Evolutionary conservation across 2,888 invertebrate species (phyloP).

Genomic region (Brachypalpus laphriformis): DNA sequence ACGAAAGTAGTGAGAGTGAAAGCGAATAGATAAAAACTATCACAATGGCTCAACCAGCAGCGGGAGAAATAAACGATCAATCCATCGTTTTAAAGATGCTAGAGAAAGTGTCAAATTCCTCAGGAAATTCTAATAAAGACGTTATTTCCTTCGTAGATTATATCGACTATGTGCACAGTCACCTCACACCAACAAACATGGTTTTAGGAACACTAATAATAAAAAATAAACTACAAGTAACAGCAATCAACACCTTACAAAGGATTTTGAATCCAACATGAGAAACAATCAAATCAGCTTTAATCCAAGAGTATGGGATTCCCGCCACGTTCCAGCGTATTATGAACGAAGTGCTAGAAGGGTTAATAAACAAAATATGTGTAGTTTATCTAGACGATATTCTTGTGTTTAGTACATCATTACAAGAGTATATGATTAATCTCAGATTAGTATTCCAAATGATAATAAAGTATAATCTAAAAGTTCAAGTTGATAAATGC

Average conservation of each 20-base stretch:
- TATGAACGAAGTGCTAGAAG: slow-evolving; percentile 44
- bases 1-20: too few species aligned
- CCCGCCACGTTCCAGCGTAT: slow-evolving; percentile 45
- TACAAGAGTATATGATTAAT: slow-evolving; percentile 52
- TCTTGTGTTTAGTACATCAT: slow-evolving; percentile 20
- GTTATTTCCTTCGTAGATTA: too few species aligned
- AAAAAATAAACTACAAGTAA: neutral
- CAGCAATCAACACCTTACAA: neutral
- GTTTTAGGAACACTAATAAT: neutral
- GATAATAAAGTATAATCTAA: slow-evolving; percentile 64
- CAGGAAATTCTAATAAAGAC: too few species aligned
- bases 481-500: slow-evolving; percentile 71
- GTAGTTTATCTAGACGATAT: slow-evolving; percentile 50
- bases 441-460: slow-evolving; percentile 71
- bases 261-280: neutral
- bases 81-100: too few species aligned
- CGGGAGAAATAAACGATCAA: too few species aligned
- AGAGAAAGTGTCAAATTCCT: too few species aligned
- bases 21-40: too few species aligned
- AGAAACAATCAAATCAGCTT: neutral
- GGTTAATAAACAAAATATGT: slow-evolving; percentile 58
- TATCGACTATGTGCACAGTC: neutral
- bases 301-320: neutral
- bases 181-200: neutral
- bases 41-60: too few species aligned